phyloP scores from a whole-genome alignment of 2,888 invertebrate species.

The Bombyx huttoni region DNA sequence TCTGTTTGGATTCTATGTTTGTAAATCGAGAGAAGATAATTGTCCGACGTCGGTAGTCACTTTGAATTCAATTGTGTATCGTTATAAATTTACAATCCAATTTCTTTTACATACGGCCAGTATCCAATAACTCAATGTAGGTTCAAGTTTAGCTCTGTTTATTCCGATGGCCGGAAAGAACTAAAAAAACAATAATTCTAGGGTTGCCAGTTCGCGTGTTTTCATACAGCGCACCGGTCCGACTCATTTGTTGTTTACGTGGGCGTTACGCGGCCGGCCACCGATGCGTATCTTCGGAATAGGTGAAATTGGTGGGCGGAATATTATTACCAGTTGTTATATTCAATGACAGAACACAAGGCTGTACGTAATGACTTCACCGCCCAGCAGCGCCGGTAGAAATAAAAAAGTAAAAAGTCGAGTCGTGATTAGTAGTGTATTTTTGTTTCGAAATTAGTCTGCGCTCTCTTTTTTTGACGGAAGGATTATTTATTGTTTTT shows the following conservation, averaged over 20 bases:
- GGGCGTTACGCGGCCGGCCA: constrained; percentile 46
- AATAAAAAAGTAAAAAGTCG: constrained; percentile 17
- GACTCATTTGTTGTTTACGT: constrained; percentile 38
- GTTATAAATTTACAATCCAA: background rate
- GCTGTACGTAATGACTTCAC: constrained; percentile 32
- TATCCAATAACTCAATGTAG: background rate
- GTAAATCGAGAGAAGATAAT: background rate
- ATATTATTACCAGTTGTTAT: constrained; percentile 56
- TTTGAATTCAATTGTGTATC: background rate
- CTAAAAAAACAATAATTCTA: constrained; percentile 5
- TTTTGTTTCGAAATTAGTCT: constrained; percentile 4
- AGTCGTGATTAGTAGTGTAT: constrained; percentile 12
- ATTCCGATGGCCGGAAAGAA: background rate
- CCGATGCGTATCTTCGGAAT: constrained; percentile 64
- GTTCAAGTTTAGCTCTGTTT: background rate
- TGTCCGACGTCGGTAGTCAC: background rate
- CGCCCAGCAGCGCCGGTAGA: constrained; percentile 33
- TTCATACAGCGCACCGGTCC: constrained; percentile 11
- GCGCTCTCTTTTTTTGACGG: background rate
- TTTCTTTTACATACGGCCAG: background rate
- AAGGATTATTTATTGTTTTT: background rate
- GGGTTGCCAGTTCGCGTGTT: constrained; percentile 19
- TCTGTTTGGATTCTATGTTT: background rate
- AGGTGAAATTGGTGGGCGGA: constrained; percentile 66
- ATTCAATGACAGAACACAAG: constrained; percentile 45